Conservation (phyloP, 1,140 invertebrate genomes). For the Brachionus rubens region DNA sequence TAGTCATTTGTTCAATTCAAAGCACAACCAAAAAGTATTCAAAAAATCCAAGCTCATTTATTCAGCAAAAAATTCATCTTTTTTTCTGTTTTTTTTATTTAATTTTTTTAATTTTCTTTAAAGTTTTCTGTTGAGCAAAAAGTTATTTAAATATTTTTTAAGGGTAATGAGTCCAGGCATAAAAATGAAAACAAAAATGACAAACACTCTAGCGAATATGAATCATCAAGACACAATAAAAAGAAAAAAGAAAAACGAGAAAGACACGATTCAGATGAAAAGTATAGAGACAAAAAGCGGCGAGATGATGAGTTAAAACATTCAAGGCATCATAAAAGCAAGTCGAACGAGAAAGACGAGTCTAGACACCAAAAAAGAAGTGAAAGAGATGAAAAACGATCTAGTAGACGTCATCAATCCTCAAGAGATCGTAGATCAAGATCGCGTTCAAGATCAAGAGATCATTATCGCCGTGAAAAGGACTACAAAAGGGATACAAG, state of each 20-base stretch:
- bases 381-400: not conserved
- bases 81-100: too few species aligned
- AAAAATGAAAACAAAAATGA: not conserved
- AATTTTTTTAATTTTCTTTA: too few species aligned
- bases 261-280: not conserved
- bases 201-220: too few species aligned
- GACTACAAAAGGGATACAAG: not conserved
- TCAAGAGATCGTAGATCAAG: not conserved
- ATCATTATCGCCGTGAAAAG: not conserved
- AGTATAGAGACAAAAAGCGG: not conserved
- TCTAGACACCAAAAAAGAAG: too few species aligned
- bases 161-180: too few species aligned
- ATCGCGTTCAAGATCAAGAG: constrained; percentile 10
- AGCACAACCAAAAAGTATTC: too few species aligned
- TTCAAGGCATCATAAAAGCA: not conserved
- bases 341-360: too few species aligned
- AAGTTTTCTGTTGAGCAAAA: too few species aligned
- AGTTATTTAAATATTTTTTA: too few species aligned
- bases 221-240: not conserved
- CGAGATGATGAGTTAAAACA: not conserved
- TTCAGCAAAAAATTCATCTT: too few species aligned
- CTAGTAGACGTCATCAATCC: not conserved
- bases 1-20: too few species aligned
- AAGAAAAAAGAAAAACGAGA: not conserved
- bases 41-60: too few species aligned